A percentile compares a stretch with the other conserved stretches of the same genome.
These are phyloP conservation scores for Acanthosepion pharaonis DNA, from an alignment of 2,888 invertebrate species.

Conservation along the genomic window DNA sequence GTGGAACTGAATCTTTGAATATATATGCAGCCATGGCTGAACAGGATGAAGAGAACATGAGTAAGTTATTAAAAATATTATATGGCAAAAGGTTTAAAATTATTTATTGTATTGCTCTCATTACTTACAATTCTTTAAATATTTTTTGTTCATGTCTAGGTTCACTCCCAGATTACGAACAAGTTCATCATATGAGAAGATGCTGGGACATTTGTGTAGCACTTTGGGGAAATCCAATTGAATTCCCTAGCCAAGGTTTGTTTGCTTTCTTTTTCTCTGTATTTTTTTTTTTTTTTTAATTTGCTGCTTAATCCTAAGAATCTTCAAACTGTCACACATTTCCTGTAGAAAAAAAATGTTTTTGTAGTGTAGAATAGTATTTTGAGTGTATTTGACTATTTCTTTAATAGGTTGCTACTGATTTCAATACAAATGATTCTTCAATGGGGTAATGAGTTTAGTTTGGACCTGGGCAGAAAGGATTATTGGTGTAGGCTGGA, in stretches of 20 bases:
- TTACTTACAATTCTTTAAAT: background rate
- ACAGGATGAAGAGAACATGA: conserved; percentile 57
- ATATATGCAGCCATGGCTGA: conserved; percentile 77
- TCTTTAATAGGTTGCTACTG: too few relatives aligned
- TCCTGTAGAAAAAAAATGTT: too few relatives aligned
- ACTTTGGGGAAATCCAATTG: conserved; percentile 87
- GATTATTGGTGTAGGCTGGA: conserved; percentile 67
- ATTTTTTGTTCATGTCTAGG: conserved; percentile 53
- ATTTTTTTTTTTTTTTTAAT: background rate
- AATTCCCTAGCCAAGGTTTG: conserved; percentile 75
- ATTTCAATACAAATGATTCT: too few relatives aligned
- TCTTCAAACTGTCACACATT: background rate
- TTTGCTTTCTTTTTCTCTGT: background rate
- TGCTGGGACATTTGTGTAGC: conserved; percentile 85
- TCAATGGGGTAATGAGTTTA: too few relatives aligned
- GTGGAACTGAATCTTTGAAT: conserved; percentile 77
- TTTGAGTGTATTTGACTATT: too few relatives aligned
- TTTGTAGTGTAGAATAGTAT: too few relatives aligned
- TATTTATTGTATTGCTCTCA: too few relatives aligned
- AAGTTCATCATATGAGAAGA: conserved; percentile 64
- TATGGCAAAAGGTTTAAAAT: background rate
- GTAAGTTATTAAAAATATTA: conserved; percentile 51
- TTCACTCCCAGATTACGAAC: conserved; percentile 61
- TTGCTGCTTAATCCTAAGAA: background rate
- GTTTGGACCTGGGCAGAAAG: too few relatives aligned